Evolutionary conservation across 1,140 invertebrate genomes (phyloP).

Genomic region (Holcopasites calliopsidis): DNA sequence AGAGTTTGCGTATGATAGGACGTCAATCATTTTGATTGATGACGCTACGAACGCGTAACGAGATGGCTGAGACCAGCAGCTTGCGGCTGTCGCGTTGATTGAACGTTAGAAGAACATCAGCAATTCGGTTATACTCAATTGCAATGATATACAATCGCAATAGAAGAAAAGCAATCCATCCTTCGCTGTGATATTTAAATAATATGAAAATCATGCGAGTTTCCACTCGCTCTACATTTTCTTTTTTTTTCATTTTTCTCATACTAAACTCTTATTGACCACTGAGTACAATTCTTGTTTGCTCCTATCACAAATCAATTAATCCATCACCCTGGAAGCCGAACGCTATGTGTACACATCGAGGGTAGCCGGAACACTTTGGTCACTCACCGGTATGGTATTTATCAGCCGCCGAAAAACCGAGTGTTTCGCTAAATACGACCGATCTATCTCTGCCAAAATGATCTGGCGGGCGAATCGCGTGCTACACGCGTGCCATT

Average conservation of each 20-base stretch:
- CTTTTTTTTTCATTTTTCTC: too few species aligned
- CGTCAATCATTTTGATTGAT: conserved; percentile 5
- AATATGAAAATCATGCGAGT: too few species aligned
- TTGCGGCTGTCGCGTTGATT: not conserved
- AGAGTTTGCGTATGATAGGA: conserved; percentile 2
- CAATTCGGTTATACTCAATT: not conserved
- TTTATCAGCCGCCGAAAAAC: not conserved
- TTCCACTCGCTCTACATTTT: too few species aligned
- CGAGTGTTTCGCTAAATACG: conserved; percentile 17
- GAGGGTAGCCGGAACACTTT: not conserved
- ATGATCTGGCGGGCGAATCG: not conserved
- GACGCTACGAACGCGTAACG: not conserved
- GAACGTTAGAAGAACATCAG: not conserved
- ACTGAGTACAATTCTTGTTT: too few species aligned
- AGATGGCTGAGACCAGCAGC: not conserved
- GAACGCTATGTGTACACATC: not conserved
- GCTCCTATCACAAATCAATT: too few species aligned
- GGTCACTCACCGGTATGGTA: too few species aligned
- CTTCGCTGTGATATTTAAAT: too few species aligned
- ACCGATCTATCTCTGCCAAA: conserved; percentile 20
- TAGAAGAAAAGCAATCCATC: too few species aligned
- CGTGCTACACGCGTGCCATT: not conserved
- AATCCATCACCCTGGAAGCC: not conserved
- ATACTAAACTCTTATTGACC: too few species aligned
- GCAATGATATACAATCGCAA: not conserved